phyloP scores from a whole-genome alignment of 2,113 vertebrate genomes.

The Parus major region DNA sequence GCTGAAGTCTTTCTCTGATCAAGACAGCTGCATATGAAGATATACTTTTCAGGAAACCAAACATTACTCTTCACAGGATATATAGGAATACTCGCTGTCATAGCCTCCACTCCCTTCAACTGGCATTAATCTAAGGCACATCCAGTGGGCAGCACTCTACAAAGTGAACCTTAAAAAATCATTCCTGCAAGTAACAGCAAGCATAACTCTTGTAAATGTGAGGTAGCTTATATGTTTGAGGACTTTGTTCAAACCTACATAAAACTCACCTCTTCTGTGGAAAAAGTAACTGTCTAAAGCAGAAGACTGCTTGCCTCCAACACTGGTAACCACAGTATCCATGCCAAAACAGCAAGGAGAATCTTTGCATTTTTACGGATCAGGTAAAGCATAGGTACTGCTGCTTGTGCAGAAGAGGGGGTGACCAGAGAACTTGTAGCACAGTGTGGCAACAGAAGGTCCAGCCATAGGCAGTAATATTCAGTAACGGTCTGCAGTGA shows the following conservation, averaged over 20 bases:
- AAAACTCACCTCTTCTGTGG: not conserved
- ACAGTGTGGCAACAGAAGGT: not conserved
- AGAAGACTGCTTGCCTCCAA: not conserved
- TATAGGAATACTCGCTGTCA: not conserved
- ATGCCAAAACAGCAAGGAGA: not conserved
- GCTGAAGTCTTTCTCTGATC: not conserved
- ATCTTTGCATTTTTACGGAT: not conserved
- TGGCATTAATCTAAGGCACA: not conserved
- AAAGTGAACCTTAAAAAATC: not conserved
- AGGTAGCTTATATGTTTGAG: not conserved
- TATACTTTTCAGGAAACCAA: not conserved
- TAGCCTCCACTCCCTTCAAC: not conserved
- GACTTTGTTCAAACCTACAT: not conserved
- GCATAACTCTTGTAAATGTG: accelerated
- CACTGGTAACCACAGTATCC: not conserved
- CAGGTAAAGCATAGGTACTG: not conserved
- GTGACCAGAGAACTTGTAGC: not conserved
- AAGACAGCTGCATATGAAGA: not conserved
- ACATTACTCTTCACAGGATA: not conserved
- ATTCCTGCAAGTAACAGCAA: not conserved
- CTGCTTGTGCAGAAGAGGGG: not conserved
- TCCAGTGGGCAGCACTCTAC: not conserved
- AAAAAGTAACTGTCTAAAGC: not conserved
- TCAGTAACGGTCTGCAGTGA: not conserved
- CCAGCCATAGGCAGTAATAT: not conserved